These are phyloP conservation scores for Ginglymostoma cirratum DNA, from an alignment of 2,113 vertebrate genomes.

Conservation along the genomic window DNA sequence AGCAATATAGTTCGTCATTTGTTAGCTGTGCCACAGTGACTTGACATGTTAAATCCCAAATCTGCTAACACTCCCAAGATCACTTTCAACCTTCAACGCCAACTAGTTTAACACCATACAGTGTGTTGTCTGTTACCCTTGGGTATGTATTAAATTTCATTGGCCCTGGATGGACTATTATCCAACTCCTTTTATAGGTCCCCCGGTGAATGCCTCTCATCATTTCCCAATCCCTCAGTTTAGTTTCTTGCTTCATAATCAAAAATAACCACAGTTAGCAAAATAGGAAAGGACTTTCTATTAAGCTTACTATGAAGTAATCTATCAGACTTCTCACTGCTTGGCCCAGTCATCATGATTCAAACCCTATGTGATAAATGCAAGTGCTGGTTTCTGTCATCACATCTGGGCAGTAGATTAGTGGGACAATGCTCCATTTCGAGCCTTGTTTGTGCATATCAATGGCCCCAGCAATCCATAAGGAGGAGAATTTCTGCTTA, in stretches of 20 bases:
- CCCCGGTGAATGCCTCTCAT: neutral
- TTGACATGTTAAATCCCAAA: neutral
- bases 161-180: neutral
- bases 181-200: neutral
- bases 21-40: neutral
- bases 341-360: neutral
- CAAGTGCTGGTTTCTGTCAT: neutral
- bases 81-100: neutral
- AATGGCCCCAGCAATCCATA: neutral
- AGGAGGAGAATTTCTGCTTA: neutral
- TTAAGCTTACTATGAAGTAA: neutral
- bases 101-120: neutral
- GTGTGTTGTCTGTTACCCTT: neutral
- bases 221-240: neutral
- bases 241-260: neutral
- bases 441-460: neutral
- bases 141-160: slow-evolving; percentile 5
- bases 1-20: neutral
- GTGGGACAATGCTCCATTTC: neutral
- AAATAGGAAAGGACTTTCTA: neutral
- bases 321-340: neutral
- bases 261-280: neutral
- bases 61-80: neutral
- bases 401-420: neutral
- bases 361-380: neutral